A percentile compares a stretch with the other conserved stretches of the same genome.
Conservation (phyloP, 2,113 vertebrate species). For the Oreochromis aureus region DNA sequence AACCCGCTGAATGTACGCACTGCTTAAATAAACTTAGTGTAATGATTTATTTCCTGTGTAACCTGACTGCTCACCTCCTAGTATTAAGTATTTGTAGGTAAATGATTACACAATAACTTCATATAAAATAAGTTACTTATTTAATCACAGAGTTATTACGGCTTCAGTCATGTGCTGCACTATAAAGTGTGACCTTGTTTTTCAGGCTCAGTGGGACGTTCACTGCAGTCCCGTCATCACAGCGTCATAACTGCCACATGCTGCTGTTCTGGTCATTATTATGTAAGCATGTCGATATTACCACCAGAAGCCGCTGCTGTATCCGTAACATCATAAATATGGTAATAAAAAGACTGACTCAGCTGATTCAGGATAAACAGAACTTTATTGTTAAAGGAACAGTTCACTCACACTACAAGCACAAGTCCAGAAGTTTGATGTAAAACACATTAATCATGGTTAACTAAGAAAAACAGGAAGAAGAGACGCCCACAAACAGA, state of each 20-base stretch:
- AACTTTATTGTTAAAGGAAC: neutral
- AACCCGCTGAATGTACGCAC: neutral
- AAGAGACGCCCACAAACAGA: neutral
- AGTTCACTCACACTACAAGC: neutral
- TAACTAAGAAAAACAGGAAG: neutral
- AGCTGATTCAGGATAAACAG: neutral
- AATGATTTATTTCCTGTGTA: neutral
- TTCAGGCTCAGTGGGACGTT: neutral
- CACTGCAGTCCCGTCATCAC: neutral
- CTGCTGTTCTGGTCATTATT: neutral
- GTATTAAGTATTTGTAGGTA: neutral
- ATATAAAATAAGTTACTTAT: neutral
- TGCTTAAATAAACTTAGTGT: neutral
- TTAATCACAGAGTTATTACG: neutral
- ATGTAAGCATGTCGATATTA: neutral
- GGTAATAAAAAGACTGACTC: neutral
- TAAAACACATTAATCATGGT: neutral
- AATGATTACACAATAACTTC: neutral
- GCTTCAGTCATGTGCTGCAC: neutral
- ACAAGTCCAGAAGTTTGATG: neutral
- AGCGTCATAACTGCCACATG: neutral
- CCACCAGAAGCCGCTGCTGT: neutral
- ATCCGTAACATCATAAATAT: neutral
- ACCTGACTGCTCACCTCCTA: neutral
- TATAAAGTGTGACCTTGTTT: neutral